Percentiles rank a stretch among this genome's conserved stretches.
These are phyloP conservation scores for Steatornis caripensis DNA, from an alignment of 2,113 vertebrate genomes.

Conservation along the genomic window DNA sequence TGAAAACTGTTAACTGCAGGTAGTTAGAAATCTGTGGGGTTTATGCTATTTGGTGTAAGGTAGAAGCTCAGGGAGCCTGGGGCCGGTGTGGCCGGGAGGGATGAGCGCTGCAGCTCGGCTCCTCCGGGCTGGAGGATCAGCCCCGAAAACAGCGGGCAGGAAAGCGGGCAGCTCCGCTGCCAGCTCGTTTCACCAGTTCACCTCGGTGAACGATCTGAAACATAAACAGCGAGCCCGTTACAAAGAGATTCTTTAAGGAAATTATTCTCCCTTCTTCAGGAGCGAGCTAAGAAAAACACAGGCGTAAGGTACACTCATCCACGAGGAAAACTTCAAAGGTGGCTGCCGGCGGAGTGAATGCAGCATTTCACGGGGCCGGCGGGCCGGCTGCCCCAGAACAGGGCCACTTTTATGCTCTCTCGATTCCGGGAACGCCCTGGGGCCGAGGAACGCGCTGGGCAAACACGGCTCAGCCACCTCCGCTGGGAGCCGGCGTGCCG, in stretches of 20 bases:
- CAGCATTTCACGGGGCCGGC: neutral
- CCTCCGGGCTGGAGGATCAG: neutral
- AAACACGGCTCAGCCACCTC: neutral
- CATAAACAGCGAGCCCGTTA: neutral
- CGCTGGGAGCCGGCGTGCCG: accelerated
- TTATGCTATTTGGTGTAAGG: neutral
- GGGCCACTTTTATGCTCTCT: conserved; percentile 39
- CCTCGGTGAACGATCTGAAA: neutral
- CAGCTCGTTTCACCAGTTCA: neutral
- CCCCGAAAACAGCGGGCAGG: neutral
- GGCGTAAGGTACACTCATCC: neutral
- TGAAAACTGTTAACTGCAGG: conserved; percentile 43
- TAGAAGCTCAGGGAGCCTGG: neutral
- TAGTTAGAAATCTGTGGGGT: neutral
- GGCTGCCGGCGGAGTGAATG: neutral
- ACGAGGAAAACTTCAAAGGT: neutral
- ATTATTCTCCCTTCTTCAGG: conserved; percentile 4
- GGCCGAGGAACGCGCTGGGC: neutral
- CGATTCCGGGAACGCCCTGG: neutral
- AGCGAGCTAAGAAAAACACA: conserved; percentile 32
- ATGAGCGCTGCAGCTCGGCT: neutral
- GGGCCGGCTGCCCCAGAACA: neutral
- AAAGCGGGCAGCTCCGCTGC: neutral
- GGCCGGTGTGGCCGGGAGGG: accelerated
- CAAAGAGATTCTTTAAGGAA: conserved; percentile 48